Evolutionary conservation across 1,140 invertebrate species (phyloP).

Genomic region (Papilio machaon): DNA sequence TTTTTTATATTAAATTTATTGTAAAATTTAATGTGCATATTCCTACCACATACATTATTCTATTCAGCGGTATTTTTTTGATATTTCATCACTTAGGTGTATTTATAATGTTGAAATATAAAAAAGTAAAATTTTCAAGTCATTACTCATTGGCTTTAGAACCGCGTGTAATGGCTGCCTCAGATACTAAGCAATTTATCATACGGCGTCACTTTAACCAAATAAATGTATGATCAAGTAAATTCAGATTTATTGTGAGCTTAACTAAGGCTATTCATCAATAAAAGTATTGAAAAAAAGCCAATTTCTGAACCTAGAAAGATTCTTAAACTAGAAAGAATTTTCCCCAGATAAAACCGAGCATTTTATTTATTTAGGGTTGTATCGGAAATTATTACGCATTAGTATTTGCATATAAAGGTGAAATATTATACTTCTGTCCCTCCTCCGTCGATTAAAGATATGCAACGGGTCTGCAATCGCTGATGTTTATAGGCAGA

Average conservation of each 20-base stretch:
- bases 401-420: too few species aligned
- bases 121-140: conserved; percentile 15
- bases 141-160: conserved; percentile 26
- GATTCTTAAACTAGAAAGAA: not conserved
- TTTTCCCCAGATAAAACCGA: too few species aligned
- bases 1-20: too few species aligned
- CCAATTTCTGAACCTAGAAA: not conserved
- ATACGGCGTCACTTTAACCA: conserved; percentile 15
- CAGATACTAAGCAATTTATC: conserved; percentile 27
- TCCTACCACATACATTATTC: too few species aligned
- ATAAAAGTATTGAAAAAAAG: conserved; percentile 8
- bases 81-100: not conserved
- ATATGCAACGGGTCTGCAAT: too few species aligned
- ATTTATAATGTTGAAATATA: conserved; percentile 9
- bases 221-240: conserved; percentile 31
- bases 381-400: too few species aligned
- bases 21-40: too few species aligned
- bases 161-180: conserved; percentile 14
- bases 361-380: too few species aligned
- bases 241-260: conserved; percentile 40
- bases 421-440: too few species aligned
- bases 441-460: too few species aligned
- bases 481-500: too few species aligned
- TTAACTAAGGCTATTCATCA: conserved; percentile 5
- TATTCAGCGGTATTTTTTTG: not conserved